These are phyloP conservation scores for Battus philenor DNA, from an alignment of 1,140 invertebrate species.

Conservation along the genomic window DNA sequence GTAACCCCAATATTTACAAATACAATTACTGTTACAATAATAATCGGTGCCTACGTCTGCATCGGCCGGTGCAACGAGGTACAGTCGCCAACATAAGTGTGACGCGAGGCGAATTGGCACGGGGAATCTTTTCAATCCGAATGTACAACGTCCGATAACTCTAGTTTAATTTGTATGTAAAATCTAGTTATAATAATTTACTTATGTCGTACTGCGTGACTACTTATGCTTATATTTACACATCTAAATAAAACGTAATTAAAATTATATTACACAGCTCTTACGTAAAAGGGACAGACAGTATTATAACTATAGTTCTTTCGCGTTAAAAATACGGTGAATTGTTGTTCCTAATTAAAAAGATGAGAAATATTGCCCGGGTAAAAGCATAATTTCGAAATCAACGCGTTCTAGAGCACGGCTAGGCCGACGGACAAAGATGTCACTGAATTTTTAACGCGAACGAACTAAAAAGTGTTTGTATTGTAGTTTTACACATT, in stretches of 20 bases:
- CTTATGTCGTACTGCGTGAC: constrained; percentile 48
- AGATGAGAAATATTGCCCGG: no score
- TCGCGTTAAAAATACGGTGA: no score
- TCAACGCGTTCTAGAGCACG: no score
- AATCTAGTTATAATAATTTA: constrained; percentile 60
- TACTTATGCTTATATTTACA: constrained; percentile 53
- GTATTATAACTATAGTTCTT: no score
- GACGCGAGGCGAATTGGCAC: constrained; percentile 37
- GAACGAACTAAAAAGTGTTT: no score
- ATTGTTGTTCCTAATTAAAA: no score
- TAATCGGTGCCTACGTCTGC: constrained; percentile 2
- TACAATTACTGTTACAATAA: constrained; percentile 9
- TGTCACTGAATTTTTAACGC: no score
- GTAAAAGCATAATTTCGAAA: no score
- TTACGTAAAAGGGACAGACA: neutral
- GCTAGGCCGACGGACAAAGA: no score
- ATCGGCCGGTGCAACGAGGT: no score
- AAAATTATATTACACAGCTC: constrained; percentile 36
- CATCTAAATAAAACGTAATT: constrained; percentile 28
- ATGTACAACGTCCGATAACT: constrained; percentile 36
- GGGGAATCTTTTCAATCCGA: constrained; percentile 31
- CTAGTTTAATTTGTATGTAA: constrained; percentile 31
- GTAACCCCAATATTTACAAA: constrained; percentile 23
- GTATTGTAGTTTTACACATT: no score
- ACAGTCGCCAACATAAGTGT: no score